Conservation (phyloP, 1,140 invertebrate species). For the Latrodectus geometricus region DNA sequence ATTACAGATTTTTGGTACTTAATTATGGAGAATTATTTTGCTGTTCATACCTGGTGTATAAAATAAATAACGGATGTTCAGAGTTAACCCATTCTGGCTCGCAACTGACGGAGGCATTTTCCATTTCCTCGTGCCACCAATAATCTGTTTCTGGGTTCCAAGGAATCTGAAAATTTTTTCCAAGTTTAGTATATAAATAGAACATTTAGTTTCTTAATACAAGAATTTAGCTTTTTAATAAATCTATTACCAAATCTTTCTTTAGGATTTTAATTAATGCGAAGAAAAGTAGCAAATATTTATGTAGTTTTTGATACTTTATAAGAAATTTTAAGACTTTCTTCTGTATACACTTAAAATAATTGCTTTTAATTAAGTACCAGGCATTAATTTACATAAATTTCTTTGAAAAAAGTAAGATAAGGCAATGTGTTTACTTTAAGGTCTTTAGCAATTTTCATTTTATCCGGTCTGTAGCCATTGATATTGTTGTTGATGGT, state of each 20-base stretch:
- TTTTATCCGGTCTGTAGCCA: neutral
- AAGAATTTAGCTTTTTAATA: no score
- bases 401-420: neutral
- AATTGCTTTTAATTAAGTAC: neutral
- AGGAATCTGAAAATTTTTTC: constrained; percentile 63
- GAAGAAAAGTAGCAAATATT: no score
- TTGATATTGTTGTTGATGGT: constrained; percentile 38
- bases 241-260: no score
- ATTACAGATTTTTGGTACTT: neutral
- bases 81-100: constrained; percentile 93
- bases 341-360: no score
- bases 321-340: no score
- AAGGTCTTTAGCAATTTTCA: no score
- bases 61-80: constrained; percentile 96
- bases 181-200: no score
- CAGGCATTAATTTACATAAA: neutral
- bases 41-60: constrained; percentile 79
- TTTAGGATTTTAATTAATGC: no score
- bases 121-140: constrained; percentile 95
- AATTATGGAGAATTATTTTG: neutral
- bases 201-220: no score
- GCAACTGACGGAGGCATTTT: constrained; percentile 79
- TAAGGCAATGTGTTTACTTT: no score
- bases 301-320: no score
- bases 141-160: constrained; percentile 83